A percentile compares a stretch with the other conserved stretches of the same genome.
Conservation (phyloP, 2,113 vertebrate genomes). For the Pituophis catenifer region DNA sequence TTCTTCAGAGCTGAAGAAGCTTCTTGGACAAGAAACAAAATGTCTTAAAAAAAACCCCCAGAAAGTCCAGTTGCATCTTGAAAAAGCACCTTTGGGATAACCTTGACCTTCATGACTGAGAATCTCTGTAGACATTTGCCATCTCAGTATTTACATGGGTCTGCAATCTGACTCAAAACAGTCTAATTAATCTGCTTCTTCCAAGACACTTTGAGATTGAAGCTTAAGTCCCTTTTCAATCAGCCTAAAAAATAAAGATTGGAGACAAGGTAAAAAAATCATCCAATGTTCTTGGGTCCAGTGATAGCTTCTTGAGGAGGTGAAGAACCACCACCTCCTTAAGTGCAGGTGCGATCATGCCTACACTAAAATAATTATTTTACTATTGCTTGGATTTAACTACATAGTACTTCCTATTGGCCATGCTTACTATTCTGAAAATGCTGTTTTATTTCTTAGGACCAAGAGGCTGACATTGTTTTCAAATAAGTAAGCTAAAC, state of each 20-base stretch:
- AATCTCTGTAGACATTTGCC: too few relatives aligned
- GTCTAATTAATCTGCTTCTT: not conserved
- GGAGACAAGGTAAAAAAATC: not conserved
- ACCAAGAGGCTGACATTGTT: not conserved
- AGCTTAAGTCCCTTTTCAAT: not conserved
- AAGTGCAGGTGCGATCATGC: not conserved
- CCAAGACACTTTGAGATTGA: not conserved
- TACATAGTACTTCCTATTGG: not conserved
- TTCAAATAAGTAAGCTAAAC: not conserved
- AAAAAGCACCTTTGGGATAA: too few relatives aligned
- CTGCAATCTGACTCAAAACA: not conserved
- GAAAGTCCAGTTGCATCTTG: too few relatives aligned
- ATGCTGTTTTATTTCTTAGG: not conserved
- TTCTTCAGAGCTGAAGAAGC: too few relatives aligned
- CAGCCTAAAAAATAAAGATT: not conserved
- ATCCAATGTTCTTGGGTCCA: not conserved
- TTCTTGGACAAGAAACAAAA: too few relatives aligned
- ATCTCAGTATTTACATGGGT: not conserved
- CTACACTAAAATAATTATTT: not conserved
- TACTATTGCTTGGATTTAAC: not conserved
- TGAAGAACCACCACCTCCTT: not conserved
- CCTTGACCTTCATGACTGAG: too few relatives aligned
- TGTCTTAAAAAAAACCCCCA: too few relatives aligned
- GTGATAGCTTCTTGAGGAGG: not conserved
- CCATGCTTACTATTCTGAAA: not conserved